Percentiles rank a stretch among this genome's conserved stretches.
Conservation (phyloP, 2,797 vertebrate genomes). For the Spinus olivaceus region DNA sequence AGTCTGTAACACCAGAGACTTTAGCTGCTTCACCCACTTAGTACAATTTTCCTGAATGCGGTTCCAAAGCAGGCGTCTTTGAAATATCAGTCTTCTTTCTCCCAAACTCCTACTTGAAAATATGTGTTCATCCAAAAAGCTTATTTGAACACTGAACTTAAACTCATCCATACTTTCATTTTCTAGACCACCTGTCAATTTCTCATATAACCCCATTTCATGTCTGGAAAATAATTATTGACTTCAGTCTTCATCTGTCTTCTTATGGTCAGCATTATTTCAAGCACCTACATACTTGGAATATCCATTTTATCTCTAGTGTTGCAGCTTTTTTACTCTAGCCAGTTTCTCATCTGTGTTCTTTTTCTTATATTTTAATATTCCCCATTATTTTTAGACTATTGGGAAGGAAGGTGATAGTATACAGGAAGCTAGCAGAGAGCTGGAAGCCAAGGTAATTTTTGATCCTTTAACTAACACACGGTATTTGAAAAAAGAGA, state of each 20-base stretch:
- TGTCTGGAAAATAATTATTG: not conserved
- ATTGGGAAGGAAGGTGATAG: not conserved
- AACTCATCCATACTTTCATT: not conserved
- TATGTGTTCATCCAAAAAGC: not conserved
- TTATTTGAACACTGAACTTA: not conserved
- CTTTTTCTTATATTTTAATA: not conserved
- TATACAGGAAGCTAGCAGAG: constrained; percentile 5
- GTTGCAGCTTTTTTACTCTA: not conserved
- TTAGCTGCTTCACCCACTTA: not conserved
- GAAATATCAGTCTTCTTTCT: not conserved
- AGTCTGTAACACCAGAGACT: not conserved
- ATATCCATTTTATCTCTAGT: not conserved
- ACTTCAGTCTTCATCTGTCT: not conserved
- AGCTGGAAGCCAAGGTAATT: not conserved
- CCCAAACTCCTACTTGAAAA: not conserved
- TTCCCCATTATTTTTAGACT: constrained; percentile 13
- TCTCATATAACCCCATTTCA: not conserved
- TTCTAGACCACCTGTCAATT: not conserved
- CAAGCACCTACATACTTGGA: not conserved
- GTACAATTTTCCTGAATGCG: fast-evolving
- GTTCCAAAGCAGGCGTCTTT: not conserved
- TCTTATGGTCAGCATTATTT: not conserved
- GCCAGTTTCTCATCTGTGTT: not conserved
- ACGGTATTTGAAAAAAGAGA: not conserved
- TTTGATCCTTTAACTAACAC: constrained; percentile 2